phyloP scores from a whole-genome alignment of 2,113 vertebrate species.

The Amphiprion percula region DNA sequence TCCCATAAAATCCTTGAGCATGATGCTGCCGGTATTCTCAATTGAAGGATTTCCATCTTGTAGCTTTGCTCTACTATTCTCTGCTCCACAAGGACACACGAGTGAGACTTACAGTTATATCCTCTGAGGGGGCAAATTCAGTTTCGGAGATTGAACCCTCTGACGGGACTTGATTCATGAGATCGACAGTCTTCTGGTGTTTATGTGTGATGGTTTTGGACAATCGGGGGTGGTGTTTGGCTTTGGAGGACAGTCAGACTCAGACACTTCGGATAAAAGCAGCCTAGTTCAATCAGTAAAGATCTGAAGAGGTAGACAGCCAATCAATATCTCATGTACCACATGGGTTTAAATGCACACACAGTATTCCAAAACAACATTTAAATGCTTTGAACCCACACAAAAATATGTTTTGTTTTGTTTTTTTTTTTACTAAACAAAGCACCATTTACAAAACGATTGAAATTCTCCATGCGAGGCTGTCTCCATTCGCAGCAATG shows the following conservation, averaged over 20 bases:
- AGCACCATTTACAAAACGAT: background rate
- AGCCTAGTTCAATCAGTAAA: conserved; percentile 24
- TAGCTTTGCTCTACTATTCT: too few relatives aligned
- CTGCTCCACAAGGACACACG: background rate
- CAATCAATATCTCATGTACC: conserved; percentile 1
- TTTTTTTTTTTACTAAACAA: background rate
- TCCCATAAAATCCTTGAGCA: background rate
- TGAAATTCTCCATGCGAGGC: background rate
- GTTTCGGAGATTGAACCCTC: background rate
- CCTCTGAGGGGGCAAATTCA: background rate
- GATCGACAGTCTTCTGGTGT: conserved; percentile 5
- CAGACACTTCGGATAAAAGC: background rate
- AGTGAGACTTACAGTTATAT: background rate
- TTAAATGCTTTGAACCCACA: background rate
- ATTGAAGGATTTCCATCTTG: background rate
- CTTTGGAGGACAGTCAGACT: conserved; percentile 18
- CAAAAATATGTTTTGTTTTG: too few relatives aligned
- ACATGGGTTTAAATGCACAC: background rate
- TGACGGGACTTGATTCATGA: conserved; percentile 6
- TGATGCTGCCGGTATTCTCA: background rate
- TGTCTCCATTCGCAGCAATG: background rate
- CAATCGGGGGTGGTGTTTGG: background rate
- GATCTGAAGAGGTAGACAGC: background rate
- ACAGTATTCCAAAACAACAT: background rate
- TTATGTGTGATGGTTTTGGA: conserved; percentile 22